A percentile compares a stretch with the other conserved stretches of the same genome.
phyloP scores from a whole-genome alignment of 1,140 invertebrate species.

The Microplitis mediator region DNA sequence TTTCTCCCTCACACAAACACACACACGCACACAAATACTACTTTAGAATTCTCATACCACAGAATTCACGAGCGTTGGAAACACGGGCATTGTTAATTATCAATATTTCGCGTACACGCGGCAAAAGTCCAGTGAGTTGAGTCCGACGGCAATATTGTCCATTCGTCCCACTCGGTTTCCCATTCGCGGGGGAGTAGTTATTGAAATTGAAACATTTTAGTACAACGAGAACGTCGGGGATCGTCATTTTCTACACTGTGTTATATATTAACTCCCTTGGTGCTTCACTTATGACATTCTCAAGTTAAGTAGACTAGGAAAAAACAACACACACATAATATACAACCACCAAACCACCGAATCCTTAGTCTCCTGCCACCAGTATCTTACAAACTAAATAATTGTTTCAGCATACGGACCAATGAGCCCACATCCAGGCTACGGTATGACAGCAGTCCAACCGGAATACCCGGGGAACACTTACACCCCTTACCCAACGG shows the following conservation, averaged over 20 bases:
- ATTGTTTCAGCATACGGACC: constrained; percentile 72
- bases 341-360: too few species aligned
- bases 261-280: not conserved
- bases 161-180: constrained; percentile 27
- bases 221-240: constrained; percentile 37
- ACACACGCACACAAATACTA: not conserved
- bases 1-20: not conserved
- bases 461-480: constrained; percentile 78
- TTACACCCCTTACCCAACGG: constrained; percentile 70
- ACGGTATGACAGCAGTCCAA: constrained; percentile 76
- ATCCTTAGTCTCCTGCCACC: too few species aligned
- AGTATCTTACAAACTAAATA: not conserved
- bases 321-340: too few species aligned
- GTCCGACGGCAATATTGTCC: constrained; percentile 41
- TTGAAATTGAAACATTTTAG: constrained; percentile 63
- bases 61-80: constrained; percentile 24
- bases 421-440: constrained; percentile 82
- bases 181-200: constrained; percentile 61
- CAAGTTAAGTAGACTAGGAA: too few species aligned
- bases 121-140: constrained; percentile 46
- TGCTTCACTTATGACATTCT: not conserved
- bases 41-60: constrained; percentile 10
- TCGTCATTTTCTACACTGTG: constrained; percentile 25
- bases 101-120: constrained; percentile 56
- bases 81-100: constrained; percentile 61